Evolutionary conservation across 2,797 vertebrate genomes (phyloP).

Genomic region (Diplodus puntazzo): DNA sequence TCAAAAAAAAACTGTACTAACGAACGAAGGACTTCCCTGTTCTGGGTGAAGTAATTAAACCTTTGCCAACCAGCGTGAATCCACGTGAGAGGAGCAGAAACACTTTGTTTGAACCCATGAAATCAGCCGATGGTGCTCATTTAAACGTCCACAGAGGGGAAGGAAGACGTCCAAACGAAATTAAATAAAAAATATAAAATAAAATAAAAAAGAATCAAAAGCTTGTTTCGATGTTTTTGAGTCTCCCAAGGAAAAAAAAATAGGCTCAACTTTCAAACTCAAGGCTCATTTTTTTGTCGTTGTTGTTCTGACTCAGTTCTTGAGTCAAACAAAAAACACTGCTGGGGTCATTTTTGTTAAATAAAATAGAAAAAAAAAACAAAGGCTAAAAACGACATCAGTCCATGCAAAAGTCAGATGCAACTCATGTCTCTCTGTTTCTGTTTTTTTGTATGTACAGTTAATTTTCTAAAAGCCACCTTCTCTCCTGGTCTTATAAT

Average conservation of each 20-base stretch:
- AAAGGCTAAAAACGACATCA: conserved; percentile 88
- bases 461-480: conserved; percentile 75
- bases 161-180: conserved; percentile 35
- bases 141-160: conserved; percentile 66
- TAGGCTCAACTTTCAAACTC: conserved; percentile 66
- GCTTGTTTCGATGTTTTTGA: conserved; percentile 68
- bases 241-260: conserved; percentile 53
- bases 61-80: conserved; percentile 75
- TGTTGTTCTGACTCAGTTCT: conserved; percentile 59
- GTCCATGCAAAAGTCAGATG: conserved; percentile 91
- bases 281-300: conserved; percentile 67
- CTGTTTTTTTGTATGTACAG: conserved; percentile 82
- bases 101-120: conserved; percentile 64
- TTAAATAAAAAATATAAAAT: conserved; percentile 10
- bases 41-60: conserved; percentile 71
- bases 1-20: conserved; percentile 30
- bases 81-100: conserved; percentile 65
- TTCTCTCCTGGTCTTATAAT: conserved; percentile 86
- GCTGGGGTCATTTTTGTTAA: conserved; percentile 82
- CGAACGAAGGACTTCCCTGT: conserved; percentile 56
- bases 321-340: conserved; percentile 73
- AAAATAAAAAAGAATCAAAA: conserved; percentile 49
- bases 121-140: conserved; percentile 48
- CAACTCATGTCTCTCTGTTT: conserved; percentile 79
- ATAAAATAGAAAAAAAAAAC: conserved; percentile 71